Base-by-base conservation (phyloP, 2,797 vertebrate genomes). In the Helarctos malayanus region DNA sequence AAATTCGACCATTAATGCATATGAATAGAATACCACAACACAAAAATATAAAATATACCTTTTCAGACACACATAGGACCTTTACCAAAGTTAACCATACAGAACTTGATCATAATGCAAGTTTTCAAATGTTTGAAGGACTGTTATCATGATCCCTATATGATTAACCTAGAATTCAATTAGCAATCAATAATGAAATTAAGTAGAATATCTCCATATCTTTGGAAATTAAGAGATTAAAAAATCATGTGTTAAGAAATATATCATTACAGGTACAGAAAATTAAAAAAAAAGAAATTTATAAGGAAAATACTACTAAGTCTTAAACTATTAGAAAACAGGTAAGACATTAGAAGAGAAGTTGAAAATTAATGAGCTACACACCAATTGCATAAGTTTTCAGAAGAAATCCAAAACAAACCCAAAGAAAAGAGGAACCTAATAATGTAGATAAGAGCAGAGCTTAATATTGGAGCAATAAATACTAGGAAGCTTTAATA, bases 231-330 rank as follows among this genome's bases (percentile, higher is more conserved):
- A 73, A 89, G 45, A 90, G 19, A 45, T 59, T 15, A 75, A 91
- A 85, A 5, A 79, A 87, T n/a, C 7, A 27, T 52, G 7, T 76
- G 15, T 78, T 56, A 75, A 69, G 11, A 13, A 49, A 73, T 52
- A 59, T 61, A 69, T 69, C 23, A 54, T 78, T 52, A 38, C 61
- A 38, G 12, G 14, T 81, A 78, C 4, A 93, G 25, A 85, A 76
- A 90, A 81, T 68, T 92, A 7, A 78, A 49, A 71, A 71, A 69
- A 27, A 93, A 89, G 32, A 94, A 73, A 91, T 57, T 56, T 54
- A 25, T 68, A 68, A 69, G 63, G 38, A 38, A 83, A 92, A 32
- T 83, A 52, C 19, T 68, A 21, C 9, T 92, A 32, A 69, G 7
- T 80, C 38, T 94, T 87, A 61, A 86, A 75, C 32, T 75, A 27